These are phyloP conservation scores for Eupleurogrammus muticus DNA, from an alignment of 2,797 vertebrate genomes.

Conservation along the genomic window DNA sequence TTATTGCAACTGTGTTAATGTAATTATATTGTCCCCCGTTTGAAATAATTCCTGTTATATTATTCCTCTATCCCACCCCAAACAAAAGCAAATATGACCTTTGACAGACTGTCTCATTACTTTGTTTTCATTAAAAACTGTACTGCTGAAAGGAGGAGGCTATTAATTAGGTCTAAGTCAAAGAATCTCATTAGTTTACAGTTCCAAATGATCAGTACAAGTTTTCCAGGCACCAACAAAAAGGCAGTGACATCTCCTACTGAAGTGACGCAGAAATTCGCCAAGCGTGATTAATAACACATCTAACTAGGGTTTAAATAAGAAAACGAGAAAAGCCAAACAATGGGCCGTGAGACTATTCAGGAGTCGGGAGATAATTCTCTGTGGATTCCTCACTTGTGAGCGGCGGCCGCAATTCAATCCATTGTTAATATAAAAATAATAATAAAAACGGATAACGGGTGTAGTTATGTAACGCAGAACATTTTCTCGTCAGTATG, in stretches of 20 bases:
- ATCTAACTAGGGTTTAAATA: too few relatives aligned
- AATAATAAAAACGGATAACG: too few relatives aligned
- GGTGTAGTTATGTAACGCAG: too few relatives aligned
- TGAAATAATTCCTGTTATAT: neutral
- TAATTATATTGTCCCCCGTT: constrained; percentile 34
- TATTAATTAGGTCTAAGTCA: constrained; percentile 1
- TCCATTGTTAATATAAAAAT: too few relatives aligned
- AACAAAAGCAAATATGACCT: neutral
- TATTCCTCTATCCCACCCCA: neutral
- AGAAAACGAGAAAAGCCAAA: too few relatives aligned
- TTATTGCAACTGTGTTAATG: constrained; percentile 9
- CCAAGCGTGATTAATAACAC: neutral
- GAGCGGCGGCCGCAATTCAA: too few relatives aligned
- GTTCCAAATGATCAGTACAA: constrained; percentile 1
- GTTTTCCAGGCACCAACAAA: neutral
- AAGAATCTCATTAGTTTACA: neutral
- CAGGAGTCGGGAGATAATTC: too few relatives aligned
- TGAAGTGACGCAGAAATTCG: neutral
- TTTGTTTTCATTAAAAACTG: neutral
- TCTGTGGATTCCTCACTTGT: too few relatives aligned
- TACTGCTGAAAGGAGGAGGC: neutral
- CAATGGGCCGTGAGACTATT: too few relatives aligned
- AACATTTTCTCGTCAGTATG: too few relatives aligned
- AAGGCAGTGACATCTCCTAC: neutral
- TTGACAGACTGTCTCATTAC: neutral